Conservation (phyloP, 2,888 invertebrate genomes). For the Eilema caniola region DNA sequence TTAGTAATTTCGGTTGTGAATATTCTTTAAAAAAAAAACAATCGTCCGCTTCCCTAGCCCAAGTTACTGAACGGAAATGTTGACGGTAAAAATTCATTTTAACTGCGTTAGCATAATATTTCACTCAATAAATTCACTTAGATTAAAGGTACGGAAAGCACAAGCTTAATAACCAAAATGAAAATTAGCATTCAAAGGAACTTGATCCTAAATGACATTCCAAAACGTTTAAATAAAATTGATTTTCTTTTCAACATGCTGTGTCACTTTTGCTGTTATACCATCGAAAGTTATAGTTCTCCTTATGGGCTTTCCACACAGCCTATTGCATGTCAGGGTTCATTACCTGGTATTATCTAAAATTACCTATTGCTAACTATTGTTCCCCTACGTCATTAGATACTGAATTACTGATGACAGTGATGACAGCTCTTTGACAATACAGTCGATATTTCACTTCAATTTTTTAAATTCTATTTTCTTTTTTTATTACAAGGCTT, state of each 20-base stretch:
- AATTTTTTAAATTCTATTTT: neutral
- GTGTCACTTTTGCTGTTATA: neutral
- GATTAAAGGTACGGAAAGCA: too few species aligned
- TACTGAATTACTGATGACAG: constrained; percentile 47
- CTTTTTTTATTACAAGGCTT: neutral
- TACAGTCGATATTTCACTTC: neutral
- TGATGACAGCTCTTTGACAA: constrained; percentile 3
- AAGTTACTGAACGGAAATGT: too few species aligned
- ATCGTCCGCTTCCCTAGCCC: too few species aligned
- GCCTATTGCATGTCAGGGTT: constrained; percentile 22
- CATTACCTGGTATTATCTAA: constrained; percentile 26
- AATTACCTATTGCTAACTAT: constrained; percentile 38
- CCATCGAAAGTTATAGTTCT: neutral
- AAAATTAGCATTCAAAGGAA: neutral
- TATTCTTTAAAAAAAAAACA: too few species aligned
- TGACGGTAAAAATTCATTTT: too few species aligned
- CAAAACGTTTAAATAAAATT: neutral
- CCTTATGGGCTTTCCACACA: neutral
- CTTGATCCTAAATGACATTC: neutral
- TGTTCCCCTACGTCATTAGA: constrained; percentile 36
- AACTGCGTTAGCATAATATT: too few species aligned
- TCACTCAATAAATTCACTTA: too few species aligned
- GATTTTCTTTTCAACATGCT: neutral
- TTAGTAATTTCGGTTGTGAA: too few species aligned
- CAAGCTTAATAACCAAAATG: neutral